Conservation (phyloP, 2,888 invertebrate genomes). For the Drosophila hamatofila region DNA sequence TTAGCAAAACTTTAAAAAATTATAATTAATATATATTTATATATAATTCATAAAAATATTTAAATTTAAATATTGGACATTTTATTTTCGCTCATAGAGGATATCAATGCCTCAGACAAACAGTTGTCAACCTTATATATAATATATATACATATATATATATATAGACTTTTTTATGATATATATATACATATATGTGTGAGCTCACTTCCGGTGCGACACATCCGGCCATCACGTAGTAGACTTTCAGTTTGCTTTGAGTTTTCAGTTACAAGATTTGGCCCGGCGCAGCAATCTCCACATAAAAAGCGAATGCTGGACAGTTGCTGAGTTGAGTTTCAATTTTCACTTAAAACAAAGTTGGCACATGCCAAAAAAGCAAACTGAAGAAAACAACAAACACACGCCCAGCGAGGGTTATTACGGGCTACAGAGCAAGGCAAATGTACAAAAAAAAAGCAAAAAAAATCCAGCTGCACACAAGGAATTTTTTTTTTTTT, state of each 20-base stretch:
- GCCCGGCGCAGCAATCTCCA: conserved; percentile 62
- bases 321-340: conserved; percentile 78
- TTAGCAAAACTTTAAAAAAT: too few species aligned
- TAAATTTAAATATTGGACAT: too few species aligned
- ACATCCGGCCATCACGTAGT: conserved; percentile 65
- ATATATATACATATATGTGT: background rate
- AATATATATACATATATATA: too few species aligned
- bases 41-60: too few species aligned
- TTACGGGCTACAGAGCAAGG: conserved; percentile 8
- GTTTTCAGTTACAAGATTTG: conserved; percentile 73
- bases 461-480: background rate
- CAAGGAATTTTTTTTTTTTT: conserved; percentile 27
- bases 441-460: background rate
- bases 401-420: conserved; percentile 21
- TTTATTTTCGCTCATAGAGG: too few species aligned
- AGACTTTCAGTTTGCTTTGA: conserved; percentile 69
- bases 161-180: too few species aligned
- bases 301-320: conserved; percentile 72
- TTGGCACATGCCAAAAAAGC: conserved; percentile 61
- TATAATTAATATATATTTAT: too few species aligned
- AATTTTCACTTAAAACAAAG: conserved; percentile 79
- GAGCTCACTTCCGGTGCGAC: conserved; percentile 39
- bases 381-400: conserved; percentile 8
- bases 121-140: too few species aligned
- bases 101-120: too few species aligned